These are phyloP conservation scores for Phaethon lepturus DNA, from an alignment of 2,113 vertebrate species.

Conservation along the genomic window DNA sequence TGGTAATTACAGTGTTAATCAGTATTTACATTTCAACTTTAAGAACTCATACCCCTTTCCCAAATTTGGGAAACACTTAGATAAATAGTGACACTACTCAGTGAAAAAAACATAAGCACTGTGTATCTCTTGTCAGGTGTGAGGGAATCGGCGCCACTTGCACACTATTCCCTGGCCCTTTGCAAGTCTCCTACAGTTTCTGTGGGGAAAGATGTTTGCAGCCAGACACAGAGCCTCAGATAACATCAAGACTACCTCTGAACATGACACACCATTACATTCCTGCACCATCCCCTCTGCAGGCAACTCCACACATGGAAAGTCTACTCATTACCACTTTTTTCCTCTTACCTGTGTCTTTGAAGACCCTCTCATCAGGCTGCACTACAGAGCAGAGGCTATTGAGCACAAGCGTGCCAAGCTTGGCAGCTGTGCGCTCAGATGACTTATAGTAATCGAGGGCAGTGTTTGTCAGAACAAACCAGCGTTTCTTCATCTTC, in stretches of 20 bases:
- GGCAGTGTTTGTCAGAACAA: slow-evolving; percentile 89
- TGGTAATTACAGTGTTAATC: neutral
- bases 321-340: neutral
- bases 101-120: neutral
- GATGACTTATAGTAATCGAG: slow-evolving; percentile 92
- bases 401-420: slow-evolving; percentile 91
- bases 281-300: neutral
- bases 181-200: neutral
- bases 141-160: neutral
- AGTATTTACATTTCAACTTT: neutral
- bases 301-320: neutral
- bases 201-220: neutral
- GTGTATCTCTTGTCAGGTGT: rapidly evolving
- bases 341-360: slow-evolving; percentile 85
- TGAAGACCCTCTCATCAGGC: slow-evolving; percentile 87
- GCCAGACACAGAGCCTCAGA: neutral
- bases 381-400: slow-evolving; percentile 91
- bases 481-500: slow-evolving; percentile 94
- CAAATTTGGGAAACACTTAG: neutral
- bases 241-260: neutral
- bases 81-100: neutral
- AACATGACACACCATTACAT: neutral
- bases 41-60: neutral
- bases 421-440: slow-evolving; percentile 87
- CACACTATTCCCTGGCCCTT: neutral